Evolutionary conservation across 2,113 vertebrate genomes (phyloP).

Genomic region (Phodopus roborovskii): DNA sequence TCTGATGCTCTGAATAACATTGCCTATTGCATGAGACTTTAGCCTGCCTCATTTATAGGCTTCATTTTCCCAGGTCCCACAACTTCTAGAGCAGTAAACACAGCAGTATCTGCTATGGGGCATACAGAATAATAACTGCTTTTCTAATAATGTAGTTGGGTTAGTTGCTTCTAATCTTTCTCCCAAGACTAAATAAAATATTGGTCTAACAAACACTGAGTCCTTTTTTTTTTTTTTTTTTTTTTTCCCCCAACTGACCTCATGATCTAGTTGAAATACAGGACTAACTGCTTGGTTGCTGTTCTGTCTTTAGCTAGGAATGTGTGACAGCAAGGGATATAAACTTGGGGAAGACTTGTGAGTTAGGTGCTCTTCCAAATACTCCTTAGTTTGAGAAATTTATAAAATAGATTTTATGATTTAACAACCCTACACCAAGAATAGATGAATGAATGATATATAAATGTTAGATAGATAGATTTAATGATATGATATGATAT

Average conservation of each 20-base stretch:
- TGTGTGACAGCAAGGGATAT: background rate
- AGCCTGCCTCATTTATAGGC: background rate
- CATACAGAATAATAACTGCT: background rate
- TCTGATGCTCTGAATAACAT: background rate
- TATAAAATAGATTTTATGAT: slow-evolving; percentile 11
- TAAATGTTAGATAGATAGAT: background rate
- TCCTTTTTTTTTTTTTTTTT: background rate
- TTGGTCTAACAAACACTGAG: background rate
- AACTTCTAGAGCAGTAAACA: background rate
- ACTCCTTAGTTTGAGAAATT: background rate
- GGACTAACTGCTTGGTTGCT: background rate
- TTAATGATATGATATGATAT: too few relatives aligned
- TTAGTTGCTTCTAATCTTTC: background rate
- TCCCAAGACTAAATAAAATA: background rate
- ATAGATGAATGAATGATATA: background rate
- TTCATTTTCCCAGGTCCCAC: background rate
- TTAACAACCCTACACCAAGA: background rate
- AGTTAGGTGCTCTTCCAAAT: background rate
- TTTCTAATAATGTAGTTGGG: background rate
- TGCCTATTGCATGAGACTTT: background rate
- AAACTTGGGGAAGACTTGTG: background rate
- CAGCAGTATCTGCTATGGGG: background rate
- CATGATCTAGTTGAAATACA: background rate
- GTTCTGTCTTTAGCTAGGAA: background rate
- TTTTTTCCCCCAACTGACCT: background rate